Percentiles rank a stretch among this genome's conserved stretches.
Conservation (phyloP, 2,888 invertebrate species). For the Diarsia brunnea region DNA sequence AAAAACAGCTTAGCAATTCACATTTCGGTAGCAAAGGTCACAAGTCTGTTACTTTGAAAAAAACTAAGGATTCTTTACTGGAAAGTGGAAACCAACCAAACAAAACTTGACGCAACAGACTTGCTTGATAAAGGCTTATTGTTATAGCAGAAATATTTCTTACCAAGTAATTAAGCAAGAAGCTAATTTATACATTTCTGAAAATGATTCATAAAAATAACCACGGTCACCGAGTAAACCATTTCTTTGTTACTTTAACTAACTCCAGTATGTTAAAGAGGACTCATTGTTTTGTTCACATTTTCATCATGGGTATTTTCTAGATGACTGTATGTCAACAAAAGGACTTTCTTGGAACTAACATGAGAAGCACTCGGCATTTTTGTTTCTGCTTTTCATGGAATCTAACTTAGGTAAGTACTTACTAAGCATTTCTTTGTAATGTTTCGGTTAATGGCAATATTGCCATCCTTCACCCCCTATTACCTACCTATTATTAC, state of each 20-base stretch:
- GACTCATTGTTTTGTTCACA: constrained; percentile 28
- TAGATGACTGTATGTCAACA: neutral
- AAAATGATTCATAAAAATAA: constrained; percentile 49
- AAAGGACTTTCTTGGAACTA: constrained; percentile 4
- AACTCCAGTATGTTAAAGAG: constrained; percentile 15
- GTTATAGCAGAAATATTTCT: neutral
- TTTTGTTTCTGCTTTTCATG: neutral
- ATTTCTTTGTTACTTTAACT: constrained; percentile 33
- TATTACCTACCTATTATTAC: too few relatives aligned
- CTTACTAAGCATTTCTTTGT: neutral
- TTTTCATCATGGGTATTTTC: constrained; percentile 16
- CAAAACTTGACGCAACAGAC: neutral
- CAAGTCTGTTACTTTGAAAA: neutral
- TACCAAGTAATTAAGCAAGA: constrained; percentile 21
- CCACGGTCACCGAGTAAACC: constrained; percentile 4
- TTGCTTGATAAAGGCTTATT: neutral
- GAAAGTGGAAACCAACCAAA: neutral
- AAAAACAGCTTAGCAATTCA: neutral
- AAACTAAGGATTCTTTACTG: too few relatives aligned
- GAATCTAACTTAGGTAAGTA: neutral
- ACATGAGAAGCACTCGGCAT: neutral
- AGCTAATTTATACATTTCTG: constrained; percentile 20
- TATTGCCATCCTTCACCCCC: too few relatives aligned
- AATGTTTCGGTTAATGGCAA: too few relatives aligned
- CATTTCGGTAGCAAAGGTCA: neutral